Base-by-base conservation (phyloP, 1,140 invertebrate genomes). In the Drosophila ohnishii region DNA sequence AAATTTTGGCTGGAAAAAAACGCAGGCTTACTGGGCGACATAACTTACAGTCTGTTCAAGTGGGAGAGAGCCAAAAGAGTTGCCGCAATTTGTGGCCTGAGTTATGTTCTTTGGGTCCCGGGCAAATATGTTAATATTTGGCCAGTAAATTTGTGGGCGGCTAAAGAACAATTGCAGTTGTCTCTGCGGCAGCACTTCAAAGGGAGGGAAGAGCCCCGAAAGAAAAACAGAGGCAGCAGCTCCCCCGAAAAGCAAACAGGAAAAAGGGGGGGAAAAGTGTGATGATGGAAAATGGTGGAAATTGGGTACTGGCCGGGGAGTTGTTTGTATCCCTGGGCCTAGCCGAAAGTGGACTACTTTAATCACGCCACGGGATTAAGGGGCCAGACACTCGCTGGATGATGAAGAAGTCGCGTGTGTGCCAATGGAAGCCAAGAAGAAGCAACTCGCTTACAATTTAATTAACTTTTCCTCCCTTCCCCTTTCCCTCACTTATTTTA, bases 341-440 rank as follows among this genome's bases (percentile, higher is more conserved):
- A 55, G 71, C 56, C 74, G 25, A 44, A 58, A 71, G 72, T 85
- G 83, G 83, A 88, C 83, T 87, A 83, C 84, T 86, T 86, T 86
- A 86, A 86, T 86, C 83, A 86, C 84, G 83, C 83, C 83, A 86
- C 86, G 83, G 83, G 83, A 86, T 86, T 87, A 87, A 80, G 84
- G 82, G 83, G 53, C 51, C 74, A 62, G 70, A 63, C 71, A 53
- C 14, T 60, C 71, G 57, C 63, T 64, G 66, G 83, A 86, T 86
- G 83, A 86, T 86, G 83, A 83, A 87, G 83, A 86, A 88, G 84
- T 86, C 87, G 83, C 83, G 84, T 86, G 83, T 82, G 59, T 55
- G 50, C 62, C 57, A 42, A 22, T 16, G 34, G 30, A 42, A 39
- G 51, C 34, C 34, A 25, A 25, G 53, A 32, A 28, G 55, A 25